Evolutionary conservation across 2,888 invertebrate species (phyloP), one percentile per base, ranked within the genome.

Genomic region (Ophion slaviceki): DNA sequence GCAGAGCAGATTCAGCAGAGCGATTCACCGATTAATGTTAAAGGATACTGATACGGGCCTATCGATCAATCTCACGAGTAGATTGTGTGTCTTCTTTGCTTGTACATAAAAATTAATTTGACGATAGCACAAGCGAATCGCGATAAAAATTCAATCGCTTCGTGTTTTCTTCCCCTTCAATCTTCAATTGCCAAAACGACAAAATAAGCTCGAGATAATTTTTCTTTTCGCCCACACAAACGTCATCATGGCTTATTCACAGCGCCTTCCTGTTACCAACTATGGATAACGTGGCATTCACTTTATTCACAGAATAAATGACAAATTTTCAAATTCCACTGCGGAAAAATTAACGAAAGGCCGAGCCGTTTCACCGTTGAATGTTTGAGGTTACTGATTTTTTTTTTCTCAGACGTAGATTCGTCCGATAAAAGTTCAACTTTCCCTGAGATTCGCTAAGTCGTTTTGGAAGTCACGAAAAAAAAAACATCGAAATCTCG

Each of bases 91-190:
- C 8, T 47, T 14, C 20, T 47, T 70, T 70, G 10, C 24, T 70
- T 53, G 11, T 0, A 7, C 1, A 28, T 14, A 32, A 57, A 36
- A 68, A 78, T 59, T 14, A 8, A 67, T 67, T 59, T 0, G 6
- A n/a, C n/a, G 24, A 67, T 57, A 40, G 61, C 8, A 6, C 5
- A 28, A 24, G 47, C 24, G 53, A 17, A n/a, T 53, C 8, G n/a
- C 53, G 53, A 70, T 70, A 32, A 70, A 66, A 70, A 14, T 28
- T 17, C 28, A 17, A 71, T 28, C 70, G 53, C 45, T 7, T 20
- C 20, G 61, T 24, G 61, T 24, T 61, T 24, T 24, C 10, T 24
- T 61, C 20, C 2, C 4, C 8, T 61, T 61, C 3, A 24, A 61
- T 8, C 20, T 24, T 17, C 10, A 6, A 61, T 20, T 20, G 24